Evolutionary conservation across 2,113 vertebrate species (phyloP), one percentile per base, ranked within the genome.

Genomic region (Paraplagusia blochii): DNA sequence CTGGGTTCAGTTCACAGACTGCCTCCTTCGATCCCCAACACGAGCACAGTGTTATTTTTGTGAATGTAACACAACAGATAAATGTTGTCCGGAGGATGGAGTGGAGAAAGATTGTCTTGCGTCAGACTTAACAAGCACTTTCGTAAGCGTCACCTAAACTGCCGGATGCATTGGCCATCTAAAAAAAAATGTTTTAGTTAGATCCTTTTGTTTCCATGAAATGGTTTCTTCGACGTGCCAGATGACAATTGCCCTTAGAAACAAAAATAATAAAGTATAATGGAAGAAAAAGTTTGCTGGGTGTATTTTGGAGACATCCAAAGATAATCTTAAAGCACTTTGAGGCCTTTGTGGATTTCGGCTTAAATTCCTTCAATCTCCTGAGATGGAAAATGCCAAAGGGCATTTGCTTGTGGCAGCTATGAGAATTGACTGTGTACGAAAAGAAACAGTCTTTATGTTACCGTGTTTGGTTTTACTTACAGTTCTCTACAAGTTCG

Each of bases 241-340:
- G 80, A 76, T 63, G 77, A 84, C 81, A 83, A 82, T 88, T 87
- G 79, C 84, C 79, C 79, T 71, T 44, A 72, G 5, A 60, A 82
- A 78, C 72, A 34, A 86, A 74, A 29, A 29, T 29, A 29, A 6
- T 74, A 81, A 77, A 66, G 39, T 61, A 45, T 18, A 44, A 70
- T 29, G 2, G 38, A 56, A 48, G 22, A 67, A 66, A 62, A 66
- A 7, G 34, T 73, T 82, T 78, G 46, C 56, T 85, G 77, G 87
- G 84, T 88, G 85, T 90, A 59, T 85, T 86, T 67, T 81, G 77
- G 84, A 87, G 77, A 88, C 84, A 87, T 90, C 90, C 89, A 90
- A 91, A 91, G 88, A 91, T 85, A 80, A 88, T 85, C 84, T 88
- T 85, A 78, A 88, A 88, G 91, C 91, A 92, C 90, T 91, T 92